Percentiles rank a stretch among this genome's conserved stretches.
These are phyloP conservation scores for Peromyscus eremicus DNA, from an alignment of 2,797 vertebrate genomes.

Conservation along the genomic window DNA sequence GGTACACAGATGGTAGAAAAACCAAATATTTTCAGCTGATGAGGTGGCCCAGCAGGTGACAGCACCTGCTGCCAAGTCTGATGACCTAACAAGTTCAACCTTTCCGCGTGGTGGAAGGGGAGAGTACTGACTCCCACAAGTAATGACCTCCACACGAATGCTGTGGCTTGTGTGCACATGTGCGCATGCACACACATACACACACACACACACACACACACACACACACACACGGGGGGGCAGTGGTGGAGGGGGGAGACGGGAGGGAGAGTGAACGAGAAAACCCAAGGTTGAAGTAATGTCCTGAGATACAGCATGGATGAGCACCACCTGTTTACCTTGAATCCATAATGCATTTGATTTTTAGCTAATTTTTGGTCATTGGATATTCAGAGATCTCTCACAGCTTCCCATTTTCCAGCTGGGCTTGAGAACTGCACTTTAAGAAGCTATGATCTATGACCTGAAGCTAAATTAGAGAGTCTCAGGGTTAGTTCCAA, in stretches of 20 bases:
- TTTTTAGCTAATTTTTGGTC: neutral
- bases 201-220: rapidly evolving
- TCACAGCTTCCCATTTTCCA: neutral
- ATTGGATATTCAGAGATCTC: neutral
- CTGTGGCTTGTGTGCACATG: neutral
- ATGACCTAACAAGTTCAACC: neutral
- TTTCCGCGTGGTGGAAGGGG: neutral
- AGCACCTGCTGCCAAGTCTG: neutral
- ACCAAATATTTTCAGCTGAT: neutral
- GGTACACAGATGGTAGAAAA: neutral
- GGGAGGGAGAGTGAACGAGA: too few relatives aligned
- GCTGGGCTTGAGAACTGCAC: neutral
- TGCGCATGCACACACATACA: too few relatives aligned
- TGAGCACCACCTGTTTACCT: neutral
- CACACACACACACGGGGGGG: too few relatives aligned
- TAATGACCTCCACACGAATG: neutral
- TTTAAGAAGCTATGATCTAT: neutral
- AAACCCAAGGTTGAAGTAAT: too few relatives aligned
- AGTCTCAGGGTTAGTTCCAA: neutral
- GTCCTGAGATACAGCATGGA: neutral
- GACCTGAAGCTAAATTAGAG: neutral
- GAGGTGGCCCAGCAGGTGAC: neutral
- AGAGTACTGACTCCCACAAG: neutral
- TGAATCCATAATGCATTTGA: neutral
- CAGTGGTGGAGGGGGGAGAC: too few relatives aligned